Conservation (phyloP, 2,113 vertebrate species). For the Anseranas semipalmata region DNA sequence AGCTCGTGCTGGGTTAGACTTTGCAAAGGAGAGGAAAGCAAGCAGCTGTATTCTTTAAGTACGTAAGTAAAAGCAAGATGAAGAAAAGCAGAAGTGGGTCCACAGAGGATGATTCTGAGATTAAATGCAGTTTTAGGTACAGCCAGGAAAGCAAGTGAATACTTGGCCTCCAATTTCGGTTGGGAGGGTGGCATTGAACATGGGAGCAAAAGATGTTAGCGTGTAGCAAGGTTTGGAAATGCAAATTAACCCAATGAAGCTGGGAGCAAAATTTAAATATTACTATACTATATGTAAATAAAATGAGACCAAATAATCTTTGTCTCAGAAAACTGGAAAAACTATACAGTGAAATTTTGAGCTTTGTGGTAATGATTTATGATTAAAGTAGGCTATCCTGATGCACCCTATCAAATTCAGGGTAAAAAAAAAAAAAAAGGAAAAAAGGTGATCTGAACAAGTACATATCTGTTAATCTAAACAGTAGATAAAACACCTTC, state of each 20-base stretch:
- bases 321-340: not conserved
- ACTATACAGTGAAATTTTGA: not conserved
- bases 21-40: not conserved
- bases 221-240: not conserved
- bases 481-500: not conserved
- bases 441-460: not conserved
- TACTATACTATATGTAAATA: not conserved
- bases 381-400: not conserved
- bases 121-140: not conserved
- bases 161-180: not conserved
- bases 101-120: not conserved
- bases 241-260: not conserved
- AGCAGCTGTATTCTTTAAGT: not conserved
- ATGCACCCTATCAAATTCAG: not conserved
- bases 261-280: not conserved
- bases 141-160: not conserved
- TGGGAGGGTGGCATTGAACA: not conserved
- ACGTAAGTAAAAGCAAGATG: not conserved
- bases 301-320: not conserved
- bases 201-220: not conserved
- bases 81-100: not conserved
- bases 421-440: not conserved
- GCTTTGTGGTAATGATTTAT: not conserved
- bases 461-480: not conserved
- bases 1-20: not conserved